Evolutionary conservation across 2,888 invertebrate species (phyloP).

Genomic region (Pecten maximus): DNA sequence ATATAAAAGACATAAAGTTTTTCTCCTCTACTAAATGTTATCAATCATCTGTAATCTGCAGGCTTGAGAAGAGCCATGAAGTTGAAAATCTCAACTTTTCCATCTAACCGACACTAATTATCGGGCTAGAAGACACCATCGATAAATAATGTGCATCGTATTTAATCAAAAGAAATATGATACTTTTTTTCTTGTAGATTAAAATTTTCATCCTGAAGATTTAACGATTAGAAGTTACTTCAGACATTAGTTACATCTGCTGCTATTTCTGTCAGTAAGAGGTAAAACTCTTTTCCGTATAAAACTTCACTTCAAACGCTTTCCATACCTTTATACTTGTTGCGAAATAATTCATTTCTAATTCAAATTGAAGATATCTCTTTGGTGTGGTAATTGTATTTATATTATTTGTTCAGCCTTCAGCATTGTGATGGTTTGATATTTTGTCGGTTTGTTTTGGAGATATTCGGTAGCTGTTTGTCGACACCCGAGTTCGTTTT

Average conservation of each 20-base stretch:
- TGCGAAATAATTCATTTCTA: not conserved
- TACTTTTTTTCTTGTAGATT: slow-evolving; percentile 27
- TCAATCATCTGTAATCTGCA: not conserved
- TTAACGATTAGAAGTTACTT: not conserved
- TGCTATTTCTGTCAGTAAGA: not conserved
- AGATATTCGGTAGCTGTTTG: too few species aligned
- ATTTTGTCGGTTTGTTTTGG: too few species aligned
- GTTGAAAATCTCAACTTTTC: not conserved
- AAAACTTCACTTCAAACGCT: not conserved
- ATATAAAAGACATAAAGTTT: slow-evolving; percentile 22
- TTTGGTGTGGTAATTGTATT: not conserved
- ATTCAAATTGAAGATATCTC: not conserved
- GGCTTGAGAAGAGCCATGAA: not conserved
- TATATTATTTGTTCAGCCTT: not conserved
- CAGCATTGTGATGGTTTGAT: not conserved
- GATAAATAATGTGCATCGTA: not conserved
- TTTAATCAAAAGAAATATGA: not conserved
- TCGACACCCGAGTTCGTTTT: too few species aligned
- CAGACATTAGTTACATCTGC: not conserved
- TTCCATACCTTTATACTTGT: not conserved
- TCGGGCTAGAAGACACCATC: not conserved
- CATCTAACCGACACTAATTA: not conserved
- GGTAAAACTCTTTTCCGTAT: not conserved
- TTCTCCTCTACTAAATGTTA: not conserved
- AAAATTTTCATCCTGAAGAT: not conserved